A percentile compares a stretch with the other conserved stretches of the same genome.
Evolutionary conservation across 1,140 invertebrate genomes (phyloP).

Genomic region (Harpegnathos saltator): DNA sequence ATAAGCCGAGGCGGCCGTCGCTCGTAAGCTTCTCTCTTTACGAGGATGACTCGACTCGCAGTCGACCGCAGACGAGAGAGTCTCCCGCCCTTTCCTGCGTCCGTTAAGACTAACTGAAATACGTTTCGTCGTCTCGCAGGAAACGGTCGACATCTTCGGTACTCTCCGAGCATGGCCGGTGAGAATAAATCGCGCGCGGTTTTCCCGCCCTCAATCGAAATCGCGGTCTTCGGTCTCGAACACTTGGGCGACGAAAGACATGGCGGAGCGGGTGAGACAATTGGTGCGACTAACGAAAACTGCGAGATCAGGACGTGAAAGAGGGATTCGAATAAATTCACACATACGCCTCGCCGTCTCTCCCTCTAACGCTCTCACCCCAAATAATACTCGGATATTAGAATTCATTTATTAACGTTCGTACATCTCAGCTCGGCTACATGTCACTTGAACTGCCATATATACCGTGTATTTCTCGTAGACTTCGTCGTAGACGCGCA

Average conservation of each 20-base stretch:
- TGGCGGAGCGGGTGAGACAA: too few relatives aligned
- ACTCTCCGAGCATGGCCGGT: slow-evolving; percentile 43
- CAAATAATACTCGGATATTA: slow-evolving; percentile 25
- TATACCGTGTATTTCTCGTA: not conserved
- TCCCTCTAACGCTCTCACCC: too few relatives aligned
- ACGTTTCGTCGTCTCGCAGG: slow-evolving; percentile 65
- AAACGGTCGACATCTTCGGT: slow-evolving; percentile 70
- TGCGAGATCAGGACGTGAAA: too few relatives aligned
- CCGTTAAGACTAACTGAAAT: slow-evolving; percentile 72
- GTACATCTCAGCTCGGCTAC: slow-evolving; percentile 53
- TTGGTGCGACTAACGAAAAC: too few relatives aligned
- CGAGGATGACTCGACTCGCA: slow-evolving; percentile 83
- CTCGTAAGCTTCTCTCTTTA: slow-evolving; percentile 86
- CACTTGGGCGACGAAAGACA: too few relatives aligned
- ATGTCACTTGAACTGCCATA: slow-evolving; percentile 7
- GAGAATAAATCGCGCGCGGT: slow-evolving; percentile 43
- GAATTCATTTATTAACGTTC: slow-evolving; percentile 60
- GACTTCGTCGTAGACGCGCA: not conserved
- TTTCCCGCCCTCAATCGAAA: slow-evolving; percentile 22
- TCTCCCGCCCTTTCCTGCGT: slow-evolving; percentile 72
- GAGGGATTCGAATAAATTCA: too few relatives aligned
- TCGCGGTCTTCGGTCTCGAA: not conserved
- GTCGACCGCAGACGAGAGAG: slow-evolving; percentile 82
- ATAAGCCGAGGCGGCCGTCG: slow-evolving; percentile 79
- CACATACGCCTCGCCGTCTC: too few relatives aligned